A percentile compares a stretch with the other conserved stretches of the same genome.
Conservation (phyloP, 2,888 invertebrate species). For the Fabriciana adippe region DNA sequence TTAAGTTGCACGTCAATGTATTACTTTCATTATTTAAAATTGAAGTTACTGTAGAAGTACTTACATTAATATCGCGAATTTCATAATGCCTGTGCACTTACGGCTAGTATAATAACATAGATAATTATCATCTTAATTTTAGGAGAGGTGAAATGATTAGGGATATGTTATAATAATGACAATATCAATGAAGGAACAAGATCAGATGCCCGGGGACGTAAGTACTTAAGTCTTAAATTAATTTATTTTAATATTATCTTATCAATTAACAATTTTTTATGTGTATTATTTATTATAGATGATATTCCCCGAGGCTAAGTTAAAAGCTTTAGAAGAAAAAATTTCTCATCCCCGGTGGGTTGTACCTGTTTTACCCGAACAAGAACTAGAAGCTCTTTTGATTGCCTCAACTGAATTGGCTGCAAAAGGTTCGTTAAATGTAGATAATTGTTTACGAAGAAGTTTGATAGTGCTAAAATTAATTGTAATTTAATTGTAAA, state of each 20-base stretch:
- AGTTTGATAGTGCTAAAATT: conserved; percentile 9
- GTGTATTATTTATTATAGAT: conserved; percentile 52
- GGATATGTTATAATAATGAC: conserved; percentile 75
- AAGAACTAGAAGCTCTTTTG: conserved; percentile 95
- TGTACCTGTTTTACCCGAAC: conserved; percentile 97
- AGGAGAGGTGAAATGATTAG: conserved; percentile 64
- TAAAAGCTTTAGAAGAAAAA: conserved; percentile 96
- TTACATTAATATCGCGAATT: conserved; percentile 24
- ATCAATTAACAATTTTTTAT: conserved; percentile 1
- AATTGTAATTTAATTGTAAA: conserved; percentile 37
- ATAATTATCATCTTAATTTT: conserved; percentile 27
- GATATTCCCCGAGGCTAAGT: conserved; percentile 92
- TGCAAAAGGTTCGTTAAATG: conserved; percentile 84
- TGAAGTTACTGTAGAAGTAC: conserved; percentile 14
- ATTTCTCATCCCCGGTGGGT: conserved; percentile 98
- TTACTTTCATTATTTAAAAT: conserved; percentile 7
- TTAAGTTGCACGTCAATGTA: not conserved
- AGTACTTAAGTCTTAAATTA: conserved; percentile 36
- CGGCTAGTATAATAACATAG: not conserved
- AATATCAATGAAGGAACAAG: conserved; percentile 80
- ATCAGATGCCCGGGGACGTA: conserved; percentile 77
- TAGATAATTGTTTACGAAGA: conserved; percentile 7
- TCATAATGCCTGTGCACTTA: not conserved
- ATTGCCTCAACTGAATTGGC: conserved; percentile 94
- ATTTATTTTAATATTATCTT: not conserved